phyloP scores from a whole-genome alignment of 2,888 invertebrate species.

The Polylopha cassiicola region DNA sequence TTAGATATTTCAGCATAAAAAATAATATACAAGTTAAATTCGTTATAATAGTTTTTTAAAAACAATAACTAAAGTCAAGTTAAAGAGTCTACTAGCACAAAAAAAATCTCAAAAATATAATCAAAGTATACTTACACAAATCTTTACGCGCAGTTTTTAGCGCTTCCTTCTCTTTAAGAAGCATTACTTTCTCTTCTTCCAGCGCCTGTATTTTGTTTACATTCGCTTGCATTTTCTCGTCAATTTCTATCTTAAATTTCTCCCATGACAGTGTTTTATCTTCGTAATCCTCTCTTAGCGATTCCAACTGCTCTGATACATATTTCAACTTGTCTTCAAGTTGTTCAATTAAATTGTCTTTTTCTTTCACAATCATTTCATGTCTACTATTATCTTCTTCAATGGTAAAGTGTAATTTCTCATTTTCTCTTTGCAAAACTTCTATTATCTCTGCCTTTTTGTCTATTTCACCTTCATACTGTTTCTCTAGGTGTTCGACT shows the following conservation, averaged over 20 bases:
- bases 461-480: conserved; percentile 35
- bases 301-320: conserved; percentile 31
- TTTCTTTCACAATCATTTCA: conserved; percentile 42
- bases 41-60: too few relatives aligned
- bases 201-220: conserved; percentile 27
- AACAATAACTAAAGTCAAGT: too few relatives aligned
- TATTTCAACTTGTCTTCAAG: conserved; percentile 39
- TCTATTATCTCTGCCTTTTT: conserved; percentile 33
- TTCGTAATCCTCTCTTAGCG: conserved; percentile 37
- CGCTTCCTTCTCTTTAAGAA: conserved; percentile 12
- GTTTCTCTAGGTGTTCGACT: conserved; percentile 32
- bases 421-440: conserved; percentile 41
- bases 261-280: conserved; percentile 37
- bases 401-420: conserved; percentile 41
- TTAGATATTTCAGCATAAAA: too few relatives aligned
- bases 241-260: conserved; percentile 34
- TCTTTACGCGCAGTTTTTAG: conserved; percentile 1
- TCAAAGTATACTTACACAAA: too few relatives aligned
- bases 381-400: conserved; percentile 45
- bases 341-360: conserved; percentile 40
- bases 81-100: too few relatives aligned
- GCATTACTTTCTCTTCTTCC: conserved; percentile 25
- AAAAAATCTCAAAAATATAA: too few relatives aligned
- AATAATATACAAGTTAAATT: too few relatives aligned
- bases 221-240: conserved; percentile 32